Percentiles rank a stretch among this genome's conserved stretches.
phyloP scores from a whole-genome alignment of 2,797 vertebrate species.

The Delichon dasypus region DNA sequence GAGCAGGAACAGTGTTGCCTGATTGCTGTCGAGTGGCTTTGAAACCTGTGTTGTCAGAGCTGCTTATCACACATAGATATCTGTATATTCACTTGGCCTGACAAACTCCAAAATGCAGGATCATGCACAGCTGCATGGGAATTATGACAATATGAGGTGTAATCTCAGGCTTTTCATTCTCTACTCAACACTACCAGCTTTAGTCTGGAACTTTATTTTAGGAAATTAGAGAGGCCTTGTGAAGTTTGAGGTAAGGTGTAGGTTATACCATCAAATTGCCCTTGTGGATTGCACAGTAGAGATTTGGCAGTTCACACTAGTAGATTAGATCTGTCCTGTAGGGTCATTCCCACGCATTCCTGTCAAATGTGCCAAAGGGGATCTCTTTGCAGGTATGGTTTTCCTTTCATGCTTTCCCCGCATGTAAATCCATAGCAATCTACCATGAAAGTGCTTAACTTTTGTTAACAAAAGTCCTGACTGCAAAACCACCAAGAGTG shows the following conservation, averaged over 20 bases:
- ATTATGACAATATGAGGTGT: fast-evolving
- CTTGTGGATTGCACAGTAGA: background rate
- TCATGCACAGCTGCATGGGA: background rate
- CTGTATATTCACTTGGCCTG: background rate
- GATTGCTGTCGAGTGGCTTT: background rate
- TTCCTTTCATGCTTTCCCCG: background rate
- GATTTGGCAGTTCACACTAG: background rate
- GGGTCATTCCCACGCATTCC: background rate
- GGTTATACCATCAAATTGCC: background rate
- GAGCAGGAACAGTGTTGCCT: background rate
- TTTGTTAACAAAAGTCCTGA: background rate
- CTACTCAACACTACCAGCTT: background rate
- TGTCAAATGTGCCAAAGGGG: background rate
- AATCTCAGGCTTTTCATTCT: background rate
- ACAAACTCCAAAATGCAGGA: background rate
- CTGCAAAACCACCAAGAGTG: background rate
- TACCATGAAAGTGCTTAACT: background rate
- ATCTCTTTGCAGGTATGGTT: background rate
- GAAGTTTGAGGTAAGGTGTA: background rate
- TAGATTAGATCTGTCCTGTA: background rate
- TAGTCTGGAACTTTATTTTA: background rate
- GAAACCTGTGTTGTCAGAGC: background rate
- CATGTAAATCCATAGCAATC: background rate
- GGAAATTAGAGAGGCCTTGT: background rate
- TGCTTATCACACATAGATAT: background rate